Evolutionary conservation across 1,140 invertebrate genomes (phyloP), one percentile per base, ranked within the genome.

Genomic region (Drosophila seguyi): DNA sequence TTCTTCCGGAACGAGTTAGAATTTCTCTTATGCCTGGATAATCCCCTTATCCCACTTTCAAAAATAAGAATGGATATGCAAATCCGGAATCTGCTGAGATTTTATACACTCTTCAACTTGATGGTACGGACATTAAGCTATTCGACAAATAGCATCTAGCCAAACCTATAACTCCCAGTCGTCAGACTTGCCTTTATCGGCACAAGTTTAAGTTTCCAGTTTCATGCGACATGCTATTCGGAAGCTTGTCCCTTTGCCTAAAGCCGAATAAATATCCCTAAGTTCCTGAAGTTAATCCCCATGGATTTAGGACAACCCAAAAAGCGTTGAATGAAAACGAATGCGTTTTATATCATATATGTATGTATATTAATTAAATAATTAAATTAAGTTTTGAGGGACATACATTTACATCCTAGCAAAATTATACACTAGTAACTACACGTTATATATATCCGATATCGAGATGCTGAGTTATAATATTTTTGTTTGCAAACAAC

Each of bases 321-420:
- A 36, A 50, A 47, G 47, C 34, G 34, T 16, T 22, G 6, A 47
- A 63, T 60, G n/a, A 69, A 74, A 71, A 72, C 45, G 1, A 6
- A 45, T 47, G 10, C 44, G 39, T 85, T 69, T 45, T 85, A 81
- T 88, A 84, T 90, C 69, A 90, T 88, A 90, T 88, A 81, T 88
- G 66, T 87, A 84, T 88, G 81, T 85, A 90, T 90, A 90, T 88
- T 90, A 88, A 75, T 88, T 90, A 88, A 88, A 88, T 88, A 90
- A 90, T 88, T 88, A 88, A 88, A 88, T 88, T 90, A 88, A 86
- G 79, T 87, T 82, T 78, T 87, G 84, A 87, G 83, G 83, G 83
- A 87, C 79, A 87, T 87, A 87, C 83, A 87, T 87, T 86, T 86
- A 87, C 84, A 87, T 87, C 84, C 83, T 87, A 87, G 82, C 79